A percentile compares a stretch with the other conserved stretches of the same genome.
Conservation (phyloP, 2,113 vertebrate genomes). For the Gallinago undulata region DNA sequence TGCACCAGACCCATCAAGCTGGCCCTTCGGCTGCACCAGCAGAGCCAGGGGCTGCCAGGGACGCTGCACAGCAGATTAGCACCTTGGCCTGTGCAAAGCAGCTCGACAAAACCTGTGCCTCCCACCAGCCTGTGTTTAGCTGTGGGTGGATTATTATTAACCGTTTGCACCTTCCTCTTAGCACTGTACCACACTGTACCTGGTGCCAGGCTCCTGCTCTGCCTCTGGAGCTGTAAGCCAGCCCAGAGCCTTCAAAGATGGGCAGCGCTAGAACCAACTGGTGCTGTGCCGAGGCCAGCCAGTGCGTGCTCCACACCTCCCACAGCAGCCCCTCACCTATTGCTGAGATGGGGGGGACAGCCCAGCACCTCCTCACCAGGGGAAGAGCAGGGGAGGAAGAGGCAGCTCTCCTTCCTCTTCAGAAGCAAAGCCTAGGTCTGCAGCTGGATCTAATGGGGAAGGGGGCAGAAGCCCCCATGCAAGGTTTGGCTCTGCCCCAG, state of each 20-base stretch:
- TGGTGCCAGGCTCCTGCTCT: not conserved
- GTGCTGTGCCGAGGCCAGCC: not conserved
- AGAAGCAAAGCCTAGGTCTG: not conserved
- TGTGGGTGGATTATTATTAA: constrained; percentile 6
- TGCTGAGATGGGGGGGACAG: rapidly evolving
- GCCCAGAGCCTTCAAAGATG: not conserved
- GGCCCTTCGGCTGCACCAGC: not conserved
- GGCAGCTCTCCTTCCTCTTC: not conserved
- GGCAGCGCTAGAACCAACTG: not conserved
- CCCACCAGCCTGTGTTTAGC: not conserved
- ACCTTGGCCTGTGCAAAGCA: not conserved
- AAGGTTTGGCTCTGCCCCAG: not conserved
- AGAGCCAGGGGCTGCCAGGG: not conserved
- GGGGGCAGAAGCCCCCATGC: not conserved
- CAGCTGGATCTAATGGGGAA: not conserved
- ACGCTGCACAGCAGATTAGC: not conserved
- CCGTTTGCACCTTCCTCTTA: not conserved
- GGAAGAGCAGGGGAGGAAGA: not conserved
- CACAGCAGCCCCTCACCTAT: not conserved
- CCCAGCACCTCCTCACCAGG: not conserved
- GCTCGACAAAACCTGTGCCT: not conserved
- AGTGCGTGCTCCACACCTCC: rapidly evolving
- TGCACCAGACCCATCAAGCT: not conserved
- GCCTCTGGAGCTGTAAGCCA: not conserved
- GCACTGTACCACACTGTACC: not conserved